Percentiles rank a stretch among this genome's conserved stretches.
These are phyloP conservation scores for Hycleus cichorii DNA, from an alignment of 1,140 invertebrate species.

Conservation along the genomic window DNA sequence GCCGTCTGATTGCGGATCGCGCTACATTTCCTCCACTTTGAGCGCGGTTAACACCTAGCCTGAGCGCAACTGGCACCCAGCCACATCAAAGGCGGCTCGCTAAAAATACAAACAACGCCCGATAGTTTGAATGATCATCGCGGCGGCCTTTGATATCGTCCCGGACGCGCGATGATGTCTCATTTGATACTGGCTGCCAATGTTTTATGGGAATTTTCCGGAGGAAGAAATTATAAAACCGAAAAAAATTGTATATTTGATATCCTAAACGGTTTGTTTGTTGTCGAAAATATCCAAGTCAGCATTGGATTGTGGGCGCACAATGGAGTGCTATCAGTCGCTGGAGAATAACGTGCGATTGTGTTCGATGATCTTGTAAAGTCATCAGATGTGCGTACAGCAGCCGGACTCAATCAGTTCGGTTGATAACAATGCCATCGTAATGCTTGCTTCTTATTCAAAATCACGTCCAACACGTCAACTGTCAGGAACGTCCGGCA, in stretches of 20 bases:
- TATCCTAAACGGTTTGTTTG: background rate
- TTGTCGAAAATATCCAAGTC: conserved; percentile 12
- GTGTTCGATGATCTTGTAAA: conserved; percentile 9
- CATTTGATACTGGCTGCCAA: conserved; percentile 21
- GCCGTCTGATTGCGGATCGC: conserved; percentile 16
- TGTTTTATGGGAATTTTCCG: conserved; percentile 24
- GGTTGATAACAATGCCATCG: conserved; percentile 10
- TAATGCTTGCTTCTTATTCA: conserved; percentile 18
- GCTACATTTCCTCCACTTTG: conserved; percentile 34
- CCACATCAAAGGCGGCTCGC: conserved; percentile 32
- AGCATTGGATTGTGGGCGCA: conserved; percentile 9
- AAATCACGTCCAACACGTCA: conserved; percentile 16
- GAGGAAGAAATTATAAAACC: conserved; percentile 13
- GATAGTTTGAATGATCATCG: conserved; percentile 21
- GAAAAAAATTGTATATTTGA: background rate
- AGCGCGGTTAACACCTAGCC: conserved; percentile 30
- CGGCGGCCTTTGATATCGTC: conserved; percentile 26
- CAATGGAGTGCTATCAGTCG: conserved; percentile 12
- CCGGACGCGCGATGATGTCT: conserved; percentile 29
- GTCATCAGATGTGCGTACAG: conserved; percentile 16
- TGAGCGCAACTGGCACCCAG: conserved; percentile 25
- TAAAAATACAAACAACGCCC: conserved; percentile 33
- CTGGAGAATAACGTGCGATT: conserved; percentile 11
- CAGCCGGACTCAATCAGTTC: conserved; percentile 13
- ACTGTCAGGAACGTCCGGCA: conserved; percentile 3